Conservation (phyloP, 1,140 invertebrate species). For the Carposina sasakii region DNA sequence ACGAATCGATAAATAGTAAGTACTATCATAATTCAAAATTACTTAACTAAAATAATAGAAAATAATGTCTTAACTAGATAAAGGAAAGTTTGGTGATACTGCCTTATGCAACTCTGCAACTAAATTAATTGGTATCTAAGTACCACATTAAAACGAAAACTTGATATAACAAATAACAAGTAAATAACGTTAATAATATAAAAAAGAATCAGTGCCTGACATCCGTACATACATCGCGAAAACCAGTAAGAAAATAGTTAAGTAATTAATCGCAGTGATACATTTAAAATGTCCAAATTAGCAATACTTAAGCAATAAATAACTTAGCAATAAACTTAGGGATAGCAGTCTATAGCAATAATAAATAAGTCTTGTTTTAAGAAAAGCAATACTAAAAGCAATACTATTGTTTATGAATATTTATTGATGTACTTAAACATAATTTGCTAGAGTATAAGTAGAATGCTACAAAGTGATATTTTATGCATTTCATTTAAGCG, state of each 20-base stretch:
- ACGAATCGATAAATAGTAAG: no score
- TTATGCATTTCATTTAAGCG: no score
- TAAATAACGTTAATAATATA: background rate
- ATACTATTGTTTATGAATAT: constrained; percentile 26
- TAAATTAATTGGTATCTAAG: background rate
- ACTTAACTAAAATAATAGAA: no score
- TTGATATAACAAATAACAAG: background rate
- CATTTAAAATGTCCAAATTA: constrained; percentile 34
- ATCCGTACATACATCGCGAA: no score
- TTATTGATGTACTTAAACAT: constrained; percentile 11
- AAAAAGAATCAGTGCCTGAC: background rate
- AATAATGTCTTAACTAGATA: no score
- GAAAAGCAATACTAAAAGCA: constrained; percentile 33
- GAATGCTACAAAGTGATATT: constrained; percentile 27
- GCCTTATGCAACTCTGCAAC: no score
- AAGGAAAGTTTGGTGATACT: no score
- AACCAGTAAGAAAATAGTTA: constrained; percentile 3
- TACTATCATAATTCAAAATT: no score
- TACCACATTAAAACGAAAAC: background rate
- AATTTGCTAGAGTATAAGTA: constrained; percentile 27
- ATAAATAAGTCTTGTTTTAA: no score
- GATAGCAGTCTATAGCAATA: constrained; percentile 27
- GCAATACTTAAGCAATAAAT: constrained; percentile 36
- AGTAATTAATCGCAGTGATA: constrained; percentile 22
- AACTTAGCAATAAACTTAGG: no score